Percentiles rank a stretch among this genome's conserved stretches.
These are phyloP conservation scores for Mobula hypostoma DNA, from an alignment of 2,113 vertebrate species.

Conservation along the genomic window DNA sequence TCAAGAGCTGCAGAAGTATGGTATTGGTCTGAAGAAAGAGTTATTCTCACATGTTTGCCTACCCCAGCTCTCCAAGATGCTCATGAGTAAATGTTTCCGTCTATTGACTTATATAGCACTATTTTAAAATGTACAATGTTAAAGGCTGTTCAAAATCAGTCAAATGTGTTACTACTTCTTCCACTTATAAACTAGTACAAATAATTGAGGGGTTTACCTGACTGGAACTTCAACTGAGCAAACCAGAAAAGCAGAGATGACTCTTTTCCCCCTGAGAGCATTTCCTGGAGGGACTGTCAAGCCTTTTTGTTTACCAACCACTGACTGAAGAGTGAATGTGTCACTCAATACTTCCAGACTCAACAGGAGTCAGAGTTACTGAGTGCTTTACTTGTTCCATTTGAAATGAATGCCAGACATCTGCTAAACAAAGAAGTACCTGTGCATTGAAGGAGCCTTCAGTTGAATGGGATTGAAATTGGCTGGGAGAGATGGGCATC, in stretches of 20 bases:
- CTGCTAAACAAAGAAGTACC: neutral
- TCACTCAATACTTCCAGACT: constrained; percentile 3
- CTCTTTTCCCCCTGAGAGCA: neutral
- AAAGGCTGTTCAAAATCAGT: neutral
- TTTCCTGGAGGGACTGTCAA: neutral
- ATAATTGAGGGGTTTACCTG: constrained; percentile 43
- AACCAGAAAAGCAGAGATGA: neutral
- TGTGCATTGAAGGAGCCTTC: neutral
- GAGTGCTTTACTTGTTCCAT: constrained; percentile 19
- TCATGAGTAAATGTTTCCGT: neutral
- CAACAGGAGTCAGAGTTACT: constrained; percentile 29
- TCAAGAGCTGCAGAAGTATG: neutral
- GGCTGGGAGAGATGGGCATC: neutral
- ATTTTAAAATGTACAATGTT: neutral
- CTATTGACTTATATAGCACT: neutral
- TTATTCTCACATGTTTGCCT: neutral
- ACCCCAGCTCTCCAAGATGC: neutral
- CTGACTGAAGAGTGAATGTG: neutral
- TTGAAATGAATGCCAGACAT: neutral
- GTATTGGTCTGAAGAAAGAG: neutral
- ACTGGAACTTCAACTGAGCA: neutral
- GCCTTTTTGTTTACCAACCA: neutral
- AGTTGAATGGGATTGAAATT: neutral
- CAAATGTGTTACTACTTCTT: neutral
- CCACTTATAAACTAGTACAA: neutral